Conservation (phyloP, 2,888 invertebrate genomes). For the Phortica okadai region DNA sequence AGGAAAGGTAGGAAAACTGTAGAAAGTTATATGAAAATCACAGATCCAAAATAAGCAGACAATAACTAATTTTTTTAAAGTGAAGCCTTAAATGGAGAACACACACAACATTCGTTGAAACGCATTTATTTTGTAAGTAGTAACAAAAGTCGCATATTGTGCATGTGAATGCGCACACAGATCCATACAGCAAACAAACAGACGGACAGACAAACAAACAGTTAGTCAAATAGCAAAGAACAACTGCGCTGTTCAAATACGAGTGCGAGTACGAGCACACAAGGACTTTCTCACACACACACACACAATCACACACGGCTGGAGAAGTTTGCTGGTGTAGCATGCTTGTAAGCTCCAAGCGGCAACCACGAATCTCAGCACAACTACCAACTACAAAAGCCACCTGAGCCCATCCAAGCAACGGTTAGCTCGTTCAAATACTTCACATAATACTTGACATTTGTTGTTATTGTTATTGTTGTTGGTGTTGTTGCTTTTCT, state of each 20-base stretch:
- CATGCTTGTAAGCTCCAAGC: not conserved
- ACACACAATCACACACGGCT: too few species aligned
- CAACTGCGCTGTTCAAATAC: not conserved
- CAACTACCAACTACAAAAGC: not conserved
- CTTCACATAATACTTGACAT: not conserved
- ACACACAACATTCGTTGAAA: too few species aligned
- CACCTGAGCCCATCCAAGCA: not conserved
- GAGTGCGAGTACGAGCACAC: too few species aligned
- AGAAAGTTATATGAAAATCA: too few species aligned
- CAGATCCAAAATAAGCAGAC: too few species aligned
- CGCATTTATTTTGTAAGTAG: too few species aligned
- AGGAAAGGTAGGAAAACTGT: too few species aligned
- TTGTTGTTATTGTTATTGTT: conserved; percentile 9
- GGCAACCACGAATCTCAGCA: not conserved
- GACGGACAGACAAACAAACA: not conserved
- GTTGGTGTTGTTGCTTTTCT: not conserved
- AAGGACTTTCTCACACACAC: too few species aligned
- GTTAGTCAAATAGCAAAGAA: conserved; percentile 4
- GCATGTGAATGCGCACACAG: too few species aligned
- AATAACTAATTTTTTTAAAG: too few species aligned
- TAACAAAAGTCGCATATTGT: not conserved
- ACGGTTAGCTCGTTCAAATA: not conserved
- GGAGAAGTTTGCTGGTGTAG: not conserved
- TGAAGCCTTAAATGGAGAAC: too few species aligned
- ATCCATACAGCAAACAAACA: conserved; percentile 6